Percentiles rank a stretch among this genome's conserved stretches.
Evolutionary conservation across 2,888 invertebrate species (phyloP).

Genomic region (Didymodactylos carnosus): DNA sequence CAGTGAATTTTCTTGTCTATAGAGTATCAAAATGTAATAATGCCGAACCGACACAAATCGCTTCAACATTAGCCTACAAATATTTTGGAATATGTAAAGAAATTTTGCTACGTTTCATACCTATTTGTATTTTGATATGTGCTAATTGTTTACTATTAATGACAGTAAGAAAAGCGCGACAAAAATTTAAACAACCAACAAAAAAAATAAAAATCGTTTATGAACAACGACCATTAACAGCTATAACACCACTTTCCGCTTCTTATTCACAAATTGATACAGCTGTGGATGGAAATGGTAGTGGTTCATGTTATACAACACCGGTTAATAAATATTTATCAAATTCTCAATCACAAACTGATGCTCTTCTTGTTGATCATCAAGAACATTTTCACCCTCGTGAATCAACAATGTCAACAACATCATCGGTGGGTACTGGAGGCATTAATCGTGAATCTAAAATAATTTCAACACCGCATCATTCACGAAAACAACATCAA

Average conservation of each 20-base stretch:
- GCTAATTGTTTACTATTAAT: slow-evolving; percentile 3
- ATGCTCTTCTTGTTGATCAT: not conserved
- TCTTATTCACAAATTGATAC: not conserved
- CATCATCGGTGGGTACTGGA: too few relatives aligned
- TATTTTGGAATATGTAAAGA: slow-evolving; percentile 6
- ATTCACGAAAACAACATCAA: slow-evolving; percentile 5
- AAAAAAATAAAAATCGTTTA: too few relatives aligned
- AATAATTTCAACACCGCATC: not conserved
- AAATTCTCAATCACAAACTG: not conserved
- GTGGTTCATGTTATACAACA: not conserved
- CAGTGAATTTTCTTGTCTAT: slow-evolving; percentile 11
- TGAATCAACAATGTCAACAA: not conserved
- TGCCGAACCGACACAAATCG: not conserved
- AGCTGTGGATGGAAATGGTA: not conserved
- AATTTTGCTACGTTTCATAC: slow-evolving; percentile 3
- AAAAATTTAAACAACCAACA: slow-evolving; percentile 1
- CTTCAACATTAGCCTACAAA: not conserved
- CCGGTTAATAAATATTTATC: not conserved
- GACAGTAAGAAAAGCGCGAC: slow-evolving; percentile 3
- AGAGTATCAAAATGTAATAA: slow-evolving; percentile 5
- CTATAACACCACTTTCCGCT: too few relatives aligned
- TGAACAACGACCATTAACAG: not conserved
- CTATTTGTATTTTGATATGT: slow-evolving; percentile 3
- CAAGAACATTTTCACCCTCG: not conserved
- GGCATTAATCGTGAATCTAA: too few relatives aligned